A percentile compares a stretch with the other conserved stretches of the same genome.
Evolutionary conservation across 2,888 invertebrate genomes (phyloP).

Genomic region (Drosophila maculinotata): DNA sequence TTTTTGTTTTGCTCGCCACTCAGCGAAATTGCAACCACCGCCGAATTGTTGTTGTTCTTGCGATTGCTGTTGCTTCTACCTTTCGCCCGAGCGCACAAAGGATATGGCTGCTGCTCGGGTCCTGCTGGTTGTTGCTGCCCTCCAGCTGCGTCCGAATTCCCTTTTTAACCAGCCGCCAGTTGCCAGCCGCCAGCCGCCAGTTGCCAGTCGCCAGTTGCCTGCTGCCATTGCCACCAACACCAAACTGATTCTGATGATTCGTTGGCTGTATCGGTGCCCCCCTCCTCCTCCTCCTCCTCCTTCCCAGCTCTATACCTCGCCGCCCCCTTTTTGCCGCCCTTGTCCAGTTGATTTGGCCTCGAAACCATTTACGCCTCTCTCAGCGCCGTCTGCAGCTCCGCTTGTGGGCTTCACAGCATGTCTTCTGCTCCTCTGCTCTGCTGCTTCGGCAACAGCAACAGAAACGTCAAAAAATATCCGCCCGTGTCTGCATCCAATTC

Average conservation of each 20-base stretch:
- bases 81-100: constrained; percentile 70
- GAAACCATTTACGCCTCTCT: constrained; percentile 73
- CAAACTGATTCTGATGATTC: constrained; percentile 48
- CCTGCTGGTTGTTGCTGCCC: constrained; percentile 55
- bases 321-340: constrained; percentile 16
- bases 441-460: constrained; percentile 26
- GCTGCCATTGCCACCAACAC: constrained; percentile 34
- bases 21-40: constrained; percentile 73
- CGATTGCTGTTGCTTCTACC: constrained; percentile 52
- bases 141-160: constrained; percentile 67
- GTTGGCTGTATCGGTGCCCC: constrained; percentile 41
- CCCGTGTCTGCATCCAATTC: constrained; percentile 78
- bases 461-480: constrained; percentile 81
- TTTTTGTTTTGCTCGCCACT: constrained; percentile 46
- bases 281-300: not conserved
- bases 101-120: constrained; percentile 51
- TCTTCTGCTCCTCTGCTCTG: constrained; percentile 52
- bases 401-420: constrained; percentile 64
- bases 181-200: constrained; percentile 37
- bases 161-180: constrained; percentile 60
- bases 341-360: constrained; percentile 65
- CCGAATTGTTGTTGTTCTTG: constrained; percentile 34
- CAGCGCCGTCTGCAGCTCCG: constrained; percentile 11
- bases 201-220: constrained; percentile 24
- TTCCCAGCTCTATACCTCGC: not conserved